Evolutionary conservation across 2,113 vertebrate genomes (phyloP), one percentile per base, ranked within the genome.

Genomic region (Mobula birostris): DNA sequence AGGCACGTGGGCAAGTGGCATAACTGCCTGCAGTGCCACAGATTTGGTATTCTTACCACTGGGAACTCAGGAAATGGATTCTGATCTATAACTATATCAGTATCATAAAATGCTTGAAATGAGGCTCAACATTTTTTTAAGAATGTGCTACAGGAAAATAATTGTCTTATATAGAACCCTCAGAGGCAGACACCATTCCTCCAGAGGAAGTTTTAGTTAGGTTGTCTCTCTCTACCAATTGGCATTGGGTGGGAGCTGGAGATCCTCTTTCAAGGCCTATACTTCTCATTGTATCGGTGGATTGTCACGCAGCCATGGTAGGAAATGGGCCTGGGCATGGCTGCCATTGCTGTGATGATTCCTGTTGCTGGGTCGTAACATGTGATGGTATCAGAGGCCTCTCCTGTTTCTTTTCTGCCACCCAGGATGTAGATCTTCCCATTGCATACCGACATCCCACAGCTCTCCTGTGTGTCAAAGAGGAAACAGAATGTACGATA

Each of bases 261-360:
- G 91, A 56, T 76, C 21, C 36, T 74, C 9, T 36, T 40, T 97
- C 96, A 99, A 70, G 97, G 96, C 96, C 96, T 98, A 96, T 97
- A 97, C 95, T 99, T 99, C 95, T 99, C 98, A 83, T 98, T 99
- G 95, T 98, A 99, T 96, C 99, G 98, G 95, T 99, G 99, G 95
- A 99, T 99, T 94, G 99, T 99, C 94, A 99, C 99, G 94, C 99
- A 99, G 96, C 99, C 99, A 0, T 99, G 99, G 94, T 99, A 99
- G 0, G 98, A 99, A 96, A 99, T 98, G 80, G 98, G 98, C 94
- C 99, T 97, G 17, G 98, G 98, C 99, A 99, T 99, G 87, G 98
- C 98, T 24, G 98, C 98, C 66, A 98, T 98, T 29, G 98, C 98
- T 0, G 98, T 99, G 96, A 99, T 98, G 97, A 99, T 99, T 95